Evolutionary conservation across 2,797 vertebrate species (phyloP).

Genomic region (Pseudomugil gertrudae): DNA sequence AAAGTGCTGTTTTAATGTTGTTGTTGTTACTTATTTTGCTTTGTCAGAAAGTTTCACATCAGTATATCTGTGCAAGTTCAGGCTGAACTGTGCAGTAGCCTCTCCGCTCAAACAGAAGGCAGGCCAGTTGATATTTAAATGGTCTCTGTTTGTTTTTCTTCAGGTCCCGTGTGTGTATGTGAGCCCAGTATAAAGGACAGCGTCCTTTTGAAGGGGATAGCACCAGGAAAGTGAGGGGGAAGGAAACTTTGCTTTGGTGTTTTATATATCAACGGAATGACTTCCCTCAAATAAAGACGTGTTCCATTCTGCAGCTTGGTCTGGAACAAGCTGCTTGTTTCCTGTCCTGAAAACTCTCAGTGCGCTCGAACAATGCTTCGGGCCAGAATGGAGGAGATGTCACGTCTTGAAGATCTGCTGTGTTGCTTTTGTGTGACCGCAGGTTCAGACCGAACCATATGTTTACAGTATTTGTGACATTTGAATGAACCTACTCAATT

Average conservation of each 20-base stretch:
- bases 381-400: slow-evolving; percentile 61
- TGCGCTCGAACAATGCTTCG: slow-evolving; percentile 74
- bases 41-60: slow-evolving; percentile 22
- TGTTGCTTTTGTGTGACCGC: slow-evolving; percentile 60
- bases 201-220: slow-evolving; percentile 80
- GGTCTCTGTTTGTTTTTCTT: slow-evolving; percentile 80
- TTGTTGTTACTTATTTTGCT: slow-evolving; percentile 17
- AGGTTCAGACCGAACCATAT: slow-evolving; percentile 60
- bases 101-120: slow-evolving; percentile 71
- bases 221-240: slow-evolving; percentile 80
- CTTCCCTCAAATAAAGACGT: slow-evolving; percentile 84
- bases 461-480: slow-evolving; percentile 78
- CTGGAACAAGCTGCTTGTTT: slow-evolving; percentile 81
- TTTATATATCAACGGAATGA: slow-evolving; percentile 85
- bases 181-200: slow-evolving; percentile 77
- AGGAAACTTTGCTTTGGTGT: slow-evolving; percentile 84
- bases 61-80: slow-evolving; percentile 12
- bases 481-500: slow-evolving; percentile 68
- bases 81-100: slow-evolving; percentile 48
- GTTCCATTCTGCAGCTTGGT: slow-evolving; percentile 71
- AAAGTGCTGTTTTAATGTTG: slow-evolving; percentile 10
- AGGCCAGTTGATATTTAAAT: slow-evolving; percentile 79
- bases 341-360: slow-evolving; percentile 76
- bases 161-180: slow-evolving; percentile 74
- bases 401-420: slow-evolving; percentile 55